These are phyloP conservation scores for Protodeltote pygarga DNA, from an alignment of 2,888 invertebrate genomes.

Conservation along the genomic window DNA sequence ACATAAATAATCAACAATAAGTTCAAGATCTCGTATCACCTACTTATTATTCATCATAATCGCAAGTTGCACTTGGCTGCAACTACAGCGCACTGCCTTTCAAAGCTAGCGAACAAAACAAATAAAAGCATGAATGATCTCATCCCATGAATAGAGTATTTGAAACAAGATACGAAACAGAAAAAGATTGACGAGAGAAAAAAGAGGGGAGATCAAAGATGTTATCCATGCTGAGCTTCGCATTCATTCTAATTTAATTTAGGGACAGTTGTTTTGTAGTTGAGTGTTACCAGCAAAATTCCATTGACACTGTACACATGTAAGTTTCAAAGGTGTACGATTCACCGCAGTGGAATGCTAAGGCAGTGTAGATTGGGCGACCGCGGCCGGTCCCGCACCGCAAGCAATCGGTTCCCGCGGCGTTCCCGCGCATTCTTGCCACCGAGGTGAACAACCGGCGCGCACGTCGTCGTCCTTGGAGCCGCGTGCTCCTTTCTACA, in stretches of 20 bases:
- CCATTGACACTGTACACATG: constrained; percentile 35
- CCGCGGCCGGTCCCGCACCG: constrained; percentile 65
- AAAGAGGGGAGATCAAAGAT: constrained; percentile 45
- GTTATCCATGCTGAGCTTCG: constrained; percentile 13
- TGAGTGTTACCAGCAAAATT: constrained; percentile 29
- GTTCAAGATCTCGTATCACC: constrained; percentile 17
- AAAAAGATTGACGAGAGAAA: constrained; percentile 30
- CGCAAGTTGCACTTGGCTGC: constrained; percentile 12
- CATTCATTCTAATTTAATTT: constrained; percentile 32
- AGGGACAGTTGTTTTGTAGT: too few species aligned
- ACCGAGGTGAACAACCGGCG: constrained; percentile 82
- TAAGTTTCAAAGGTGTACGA: constrained; percentile 39
- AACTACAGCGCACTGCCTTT: constrained; percentile 21
- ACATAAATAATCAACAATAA: constrained; percentile 1
- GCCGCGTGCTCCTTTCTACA: constrained; percentile 79
- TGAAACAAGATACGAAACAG: constrained; percentile 31
- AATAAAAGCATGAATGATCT: constrained; percentile 41
- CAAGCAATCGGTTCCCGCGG: constrained; percentile 65
- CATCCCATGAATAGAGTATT: constrained; percentile 36
- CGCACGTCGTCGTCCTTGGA: constrained; percentile 78
- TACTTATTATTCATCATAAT: constrained; percentile 34
- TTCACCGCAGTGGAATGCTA: constrained; percentile 51
- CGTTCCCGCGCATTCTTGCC: constrained; percentile 74
- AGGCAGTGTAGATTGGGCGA: constrained; percentile 44
- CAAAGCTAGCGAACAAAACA: constrained; percentile 27